A percentile compares a stretch with the other conserved stretches of the same genome.
phyloP scores from a whole-genome alignment of 1,140 invertebrate genomes.

The Psilanteris sp. region DNA sequence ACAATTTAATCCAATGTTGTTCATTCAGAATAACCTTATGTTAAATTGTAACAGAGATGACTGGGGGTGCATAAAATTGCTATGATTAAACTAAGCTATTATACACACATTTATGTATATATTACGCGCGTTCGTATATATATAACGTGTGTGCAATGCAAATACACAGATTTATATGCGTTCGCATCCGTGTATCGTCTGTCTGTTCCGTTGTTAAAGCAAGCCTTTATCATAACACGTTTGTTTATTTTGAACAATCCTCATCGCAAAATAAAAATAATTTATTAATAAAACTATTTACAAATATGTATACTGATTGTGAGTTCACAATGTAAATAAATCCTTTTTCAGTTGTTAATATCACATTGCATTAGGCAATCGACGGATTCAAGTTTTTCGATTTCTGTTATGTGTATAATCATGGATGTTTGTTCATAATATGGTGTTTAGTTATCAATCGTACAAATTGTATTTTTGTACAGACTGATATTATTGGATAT shows the following conservation, averaged over 20 bases:
- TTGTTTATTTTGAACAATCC: conserved; percentile 78
- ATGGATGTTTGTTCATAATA: conserved; percentile 33
- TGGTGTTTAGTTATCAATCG: conserved; percentile 25
- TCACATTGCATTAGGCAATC: conserved; percentile 16
- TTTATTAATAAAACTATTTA: conserved; percentile 80
- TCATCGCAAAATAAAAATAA: conserved; percentile 78
- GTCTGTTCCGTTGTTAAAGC: conserved; percentile 77
- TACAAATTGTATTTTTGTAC: conserved; percentile 46
- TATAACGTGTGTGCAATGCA: conserved; percentile 46
- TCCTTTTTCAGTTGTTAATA: conserved; percentile 25
- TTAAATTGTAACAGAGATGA: conserved; percentile 12
- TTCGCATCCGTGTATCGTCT: conserved; percentile 73
- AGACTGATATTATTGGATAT: conserved; percentile 36
- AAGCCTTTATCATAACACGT: conserved; percentile 76
- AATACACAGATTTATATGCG: conserved; percentile 56
- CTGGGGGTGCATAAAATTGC: conserved; percentile 39
- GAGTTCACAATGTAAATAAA: conserved; percentile 42
- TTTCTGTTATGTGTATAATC: conserved; percentile 35
- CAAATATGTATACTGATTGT: conserved; percentile 69
- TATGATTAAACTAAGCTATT: conserved; percentile 47
- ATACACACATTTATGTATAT: conserved; percentile 51
- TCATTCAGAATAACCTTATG: conserved; percentile 10
- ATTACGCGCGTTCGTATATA: conserved; percentile 45
- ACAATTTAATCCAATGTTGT: conserved; percentile 14
- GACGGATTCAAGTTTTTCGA: conserved; percentile 19